These are phyloP conservation scores for Castor canadensis DNA, from an alignment of 2,113 vertebrate species.

Conservation along the genomic window DNA sequence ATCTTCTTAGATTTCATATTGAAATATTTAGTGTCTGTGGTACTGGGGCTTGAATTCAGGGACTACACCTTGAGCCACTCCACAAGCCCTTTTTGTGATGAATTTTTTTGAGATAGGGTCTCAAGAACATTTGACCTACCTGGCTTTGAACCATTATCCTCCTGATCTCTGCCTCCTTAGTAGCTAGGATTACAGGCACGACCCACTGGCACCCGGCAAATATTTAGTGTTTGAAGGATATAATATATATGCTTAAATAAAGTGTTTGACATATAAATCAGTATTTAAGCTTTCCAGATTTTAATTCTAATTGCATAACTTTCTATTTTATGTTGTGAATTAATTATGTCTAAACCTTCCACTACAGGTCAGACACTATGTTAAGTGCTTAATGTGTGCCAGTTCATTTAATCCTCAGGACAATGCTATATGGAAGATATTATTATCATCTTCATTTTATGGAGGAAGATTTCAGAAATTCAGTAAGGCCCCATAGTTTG, in stretches of 20 bases:
- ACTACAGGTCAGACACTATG: neutral
- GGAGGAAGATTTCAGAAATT: neutral
- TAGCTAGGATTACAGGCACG: no score
- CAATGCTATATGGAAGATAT: neutral
- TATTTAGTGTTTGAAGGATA: neutral
- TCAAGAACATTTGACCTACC: no score
- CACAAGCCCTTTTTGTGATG: no score
- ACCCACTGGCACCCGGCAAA: no score
- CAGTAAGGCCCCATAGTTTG: neutral
- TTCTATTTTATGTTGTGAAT: neutral
- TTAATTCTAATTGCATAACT: slow-evolving; percentile 4
- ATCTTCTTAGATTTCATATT: neutral
- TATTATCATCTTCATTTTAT: neutral
- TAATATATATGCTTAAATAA: neutral
- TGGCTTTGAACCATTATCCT: no score
- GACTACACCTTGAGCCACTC: no score
- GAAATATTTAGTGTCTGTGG: no score
- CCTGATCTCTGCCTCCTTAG: no score
- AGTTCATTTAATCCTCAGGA: neutral
- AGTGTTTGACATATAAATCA: neutral
- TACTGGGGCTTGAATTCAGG: no score
- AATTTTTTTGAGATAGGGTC: no score
- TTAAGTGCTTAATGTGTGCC: neutral
- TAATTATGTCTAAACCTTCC: no score
- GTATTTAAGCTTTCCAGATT: neutral